Evolutionary conservation across 2,113 vertebrate species (phyloP).

Genomic region (Talpa occidentalis): DNA sequence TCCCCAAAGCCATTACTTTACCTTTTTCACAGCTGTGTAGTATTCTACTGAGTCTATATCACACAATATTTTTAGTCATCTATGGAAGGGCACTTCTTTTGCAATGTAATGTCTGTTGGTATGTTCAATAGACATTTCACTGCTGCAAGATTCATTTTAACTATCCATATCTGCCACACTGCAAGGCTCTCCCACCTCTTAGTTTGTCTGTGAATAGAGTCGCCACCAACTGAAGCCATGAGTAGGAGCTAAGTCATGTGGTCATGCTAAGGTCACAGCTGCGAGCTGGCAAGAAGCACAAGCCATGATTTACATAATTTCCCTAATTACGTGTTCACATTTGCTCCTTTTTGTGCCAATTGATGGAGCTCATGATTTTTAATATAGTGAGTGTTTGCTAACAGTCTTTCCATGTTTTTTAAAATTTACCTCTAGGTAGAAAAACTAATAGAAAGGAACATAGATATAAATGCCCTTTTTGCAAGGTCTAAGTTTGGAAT

Average conservation of each 20-base stretch:
- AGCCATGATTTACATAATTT: too few species aligned
- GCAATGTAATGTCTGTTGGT: neutral
- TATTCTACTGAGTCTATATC: too few species aligned
- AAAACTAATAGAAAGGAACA: neutral
- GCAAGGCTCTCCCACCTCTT: neutral
- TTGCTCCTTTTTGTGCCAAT: neutral
- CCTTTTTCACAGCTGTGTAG: too few species aligned
- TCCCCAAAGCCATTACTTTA: too few species aligned
- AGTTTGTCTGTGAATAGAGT: neutral
- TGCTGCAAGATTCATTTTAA: neutral
- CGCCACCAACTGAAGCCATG: neutral
- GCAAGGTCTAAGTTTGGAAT: neutral
- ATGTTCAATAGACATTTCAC: neutral
- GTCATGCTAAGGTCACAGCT: neutral
- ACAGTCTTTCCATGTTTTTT: neutral
- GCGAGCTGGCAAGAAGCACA: too few species aligned
- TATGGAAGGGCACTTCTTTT: neutral
- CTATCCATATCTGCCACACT: neutral
- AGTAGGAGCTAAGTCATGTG: neutral
- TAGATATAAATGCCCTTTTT: neutral
- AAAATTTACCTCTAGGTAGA: neutral
- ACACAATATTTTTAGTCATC: too few species aligned
- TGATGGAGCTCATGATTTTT: neutral
- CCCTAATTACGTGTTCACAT: too few species aligned
- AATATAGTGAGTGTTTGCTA: neutral